Evolutionary conservation across 2,113 vertebrate genomes (phyloP).

Genomic region (Numenius arquata): DNA sequence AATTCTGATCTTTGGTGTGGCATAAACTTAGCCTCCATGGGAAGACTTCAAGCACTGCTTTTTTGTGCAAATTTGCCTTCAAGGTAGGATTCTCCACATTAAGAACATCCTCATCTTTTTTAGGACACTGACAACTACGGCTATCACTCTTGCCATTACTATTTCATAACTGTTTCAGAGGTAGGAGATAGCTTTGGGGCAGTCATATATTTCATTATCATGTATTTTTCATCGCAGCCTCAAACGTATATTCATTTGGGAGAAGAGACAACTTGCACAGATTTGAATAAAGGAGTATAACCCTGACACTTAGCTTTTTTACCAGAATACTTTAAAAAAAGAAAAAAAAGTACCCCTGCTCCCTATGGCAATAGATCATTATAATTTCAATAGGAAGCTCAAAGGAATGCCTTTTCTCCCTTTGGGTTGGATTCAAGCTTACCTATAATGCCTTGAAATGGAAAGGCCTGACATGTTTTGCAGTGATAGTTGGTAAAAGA

Average conservation of each 20-base stretch:
- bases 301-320: not conserved
- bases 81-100: not conserved
- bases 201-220: conserved; percentile 40
- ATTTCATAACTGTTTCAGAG: conserved; percentile 54
- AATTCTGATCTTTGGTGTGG: conserved; percentile 43
- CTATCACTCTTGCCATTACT: conserved; percentile 46
- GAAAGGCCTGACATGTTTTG: not conserved
- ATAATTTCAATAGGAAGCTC: not conserved
- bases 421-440: not conserved
- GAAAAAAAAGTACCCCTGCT: not conserved
- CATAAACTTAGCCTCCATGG: conserved; percentile 21
- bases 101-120: conserved; percentile 30
- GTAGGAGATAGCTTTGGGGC: conserved; percentile 37
- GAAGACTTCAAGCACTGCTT: conserved; percentile 15
- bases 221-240: conserved; percentile 40
- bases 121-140: conserved; percentile 1
- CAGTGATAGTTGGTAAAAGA: not conserved
- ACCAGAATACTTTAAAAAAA: not conserved
- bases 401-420: not conserved
- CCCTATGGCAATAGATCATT: not conserved
- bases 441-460: not conserved
- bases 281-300: conserved; percentile 2
- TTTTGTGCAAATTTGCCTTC: conserved; percentile 36
- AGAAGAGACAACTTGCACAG: not conserved
- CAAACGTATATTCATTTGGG: not conserved